phyloP scores from a whole-genome alignment of 2,797 vertebrate species.

The Dermochelys coriacea region DNA sequence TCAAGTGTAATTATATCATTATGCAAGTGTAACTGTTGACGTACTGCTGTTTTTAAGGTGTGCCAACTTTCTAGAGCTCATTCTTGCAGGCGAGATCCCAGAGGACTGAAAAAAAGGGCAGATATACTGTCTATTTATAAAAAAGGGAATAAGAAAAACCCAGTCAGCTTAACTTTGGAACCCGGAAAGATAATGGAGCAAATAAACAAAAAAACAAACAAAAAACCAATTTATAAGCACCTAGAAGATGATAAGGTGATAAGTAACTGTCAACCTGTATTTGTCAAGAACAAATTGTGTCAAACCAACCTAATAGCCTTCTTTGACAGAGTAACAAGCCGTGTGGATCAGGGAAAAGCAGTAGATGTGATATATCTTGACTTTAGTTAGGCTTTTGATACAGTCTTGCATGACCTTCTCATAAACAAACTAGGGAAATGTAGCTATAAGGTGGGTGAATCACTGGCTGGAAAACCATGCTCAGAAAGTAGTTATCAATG shows the following conservation, averaged over 20 bases:
- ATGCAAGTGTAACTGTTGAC: slow-evolving; percentile 50
- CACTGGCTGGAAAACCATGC: background rate
- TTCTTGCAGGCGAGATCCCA: background rate
- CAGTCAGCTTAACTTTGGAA: background rate
- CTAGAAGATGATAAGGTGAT: background rate
- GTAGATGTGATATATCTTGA: background rate
- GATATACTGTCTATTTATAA: background rate
- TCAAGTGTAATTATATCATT: slow-evolving; percentile 78
- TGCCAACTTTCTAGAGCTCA: slow-evolving; percentile 17
- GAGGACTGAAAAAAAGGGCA: background rate
- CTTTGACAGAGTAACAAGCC: background rate
- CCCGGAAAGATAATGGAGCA: background rate
- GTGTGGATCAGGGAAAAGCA: background rate
- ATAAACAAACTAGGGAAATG: background rate
- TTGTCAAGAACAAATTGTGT: background rate
- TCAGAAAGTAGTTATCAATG: background rate
- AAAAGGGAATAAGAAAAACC: background rate
- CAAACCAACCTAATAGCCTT: background rate
- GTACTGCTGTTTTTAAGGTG: slow-evolving; percentile 56
- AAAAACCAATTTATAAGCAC: background rate
- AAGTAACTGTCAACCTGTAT: background rate
- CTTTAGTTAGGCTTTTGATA: background rate
- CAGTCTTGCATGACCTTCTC: background rate
- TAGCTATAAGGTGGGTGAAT: background rate
- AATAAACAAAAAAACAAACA: background rate